These are phyloP conservation scores for Spodoptera frugiperda DNA, from an alignment of 1,140 invertebrate species.

Conservation along the genomic window DNA sequence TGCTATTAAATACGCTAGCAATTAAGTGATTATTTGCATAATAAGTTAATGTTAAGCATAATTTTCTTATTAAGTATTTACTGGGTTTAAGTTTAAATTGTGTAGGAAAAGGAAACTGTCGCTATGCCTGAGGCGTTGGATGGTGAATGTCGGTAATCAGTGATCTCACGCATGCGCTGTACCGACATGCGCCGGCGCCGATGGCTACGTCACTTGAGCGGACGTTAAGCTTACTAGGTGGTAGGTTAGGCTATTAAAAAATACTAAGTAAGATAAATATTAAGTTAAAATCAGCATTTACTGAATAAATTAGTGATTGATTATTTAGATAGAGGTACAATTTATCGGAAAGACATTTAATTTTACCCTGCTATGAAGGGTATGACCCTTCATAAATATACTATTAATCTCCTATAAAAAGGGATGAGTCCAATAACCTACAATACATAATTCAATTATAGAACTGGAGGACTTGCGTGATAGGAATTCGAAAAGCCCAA, in stretches of 20 bases:
- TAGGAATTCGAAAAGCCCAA: no score
- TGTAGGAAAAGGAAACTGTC: constrained; percentile 36
- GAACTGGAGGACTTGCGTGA: no score
- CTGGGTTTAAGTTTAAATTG: background rate
- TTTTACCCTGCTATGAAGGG: no score
- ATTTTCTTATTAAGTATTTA: constrained; percentile 18
- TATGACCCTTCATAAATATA: background rate
- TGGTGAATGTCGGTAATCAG: constrained; percentile 55
- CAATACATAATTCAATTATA: no score
- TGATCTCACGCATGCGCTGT: constrained; percentile 52
- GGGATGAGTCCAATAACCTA: no score
- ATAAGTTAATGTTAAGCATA: background rate
- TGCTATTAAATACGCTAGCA: background rate
- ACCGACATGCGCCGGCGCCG: constrained; percentile 55
- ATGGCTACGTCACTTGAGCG: constrained; percentile 44
- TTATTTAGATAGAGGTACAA: no score
- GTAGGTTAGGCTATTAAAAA: background rate
- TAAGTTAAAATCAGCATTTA: background rate
- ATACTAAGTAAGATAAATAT: background rate
- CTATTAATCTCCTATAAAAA: no score
- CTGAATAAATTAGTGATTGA: no score
- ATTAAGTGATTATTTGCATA: constrained; percentile 7
- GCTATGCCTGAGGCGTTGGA: constrained; percentile 44
- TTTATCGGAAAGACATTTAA: no score
- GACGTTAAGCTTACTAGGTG: constrained; percentile 1